A percentile compares a stretch with the other conserved stretches of the same genome.
Evolutionary conservation across 53 echinoderm and acorn worm genomes (phyloP).

Genomic region (Holothuria scabra): DNA sequence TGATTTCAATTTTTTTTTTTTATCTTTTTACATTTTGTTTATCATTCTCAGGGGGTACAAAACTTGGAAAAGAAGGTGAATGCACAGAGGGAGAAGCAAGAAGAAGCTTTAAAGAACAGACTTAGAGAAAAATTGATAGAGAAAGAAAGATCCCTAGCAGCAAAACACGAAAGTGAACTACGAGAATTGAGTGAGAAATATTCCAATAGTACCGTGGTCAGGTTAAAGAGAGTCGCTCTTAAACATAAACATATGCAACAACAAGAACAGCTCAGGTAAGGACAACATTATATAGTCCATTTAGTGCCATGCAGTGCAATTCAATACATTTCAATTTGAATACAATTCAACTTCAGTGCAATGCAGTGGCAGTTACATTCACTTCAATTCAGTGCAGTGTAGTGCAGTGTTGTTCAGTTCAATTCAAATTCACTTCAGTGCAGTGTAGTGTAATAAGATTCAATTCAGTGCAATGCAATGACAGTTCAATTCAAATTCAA

Average conservation of each 20-base stretch:
- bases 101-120: conserved; percentile 77
- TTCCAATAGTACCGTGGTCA: conserved; percentile 71
- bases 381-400: no score
- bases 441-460: no score
- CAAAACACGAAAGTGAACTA: conserved; percentile 74
- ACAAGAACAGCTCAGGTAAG: conserved; percentile 91
- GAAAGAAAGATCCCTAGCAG: conserved; percentile 69
- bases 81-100: conserved; percentile 75
- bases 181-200: conserved; percentile 54
- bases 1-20: neutral
- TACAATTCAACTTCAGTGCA: no score
- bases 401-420: no score
- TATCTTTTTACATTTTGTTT: neutral
- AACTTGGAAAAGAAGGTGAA: conserved; percentile 78
- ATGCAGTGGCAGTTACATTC: no score
- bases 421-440: neutral
- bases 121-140: conserved; percentile 77
- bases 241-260: conserved; percentile 94
- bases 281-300: no score
- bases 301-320: no score
- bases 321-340: no score
- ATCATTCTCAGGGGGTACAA: conserved; percentile 14
- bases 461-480: no score
- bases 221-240: conserved; percentile 79
- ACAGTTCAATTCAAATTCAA: no score